Base-by-base conservation (phyloP, 2,797 vertebrate species). In the Hippocampus kuda region DNA sequence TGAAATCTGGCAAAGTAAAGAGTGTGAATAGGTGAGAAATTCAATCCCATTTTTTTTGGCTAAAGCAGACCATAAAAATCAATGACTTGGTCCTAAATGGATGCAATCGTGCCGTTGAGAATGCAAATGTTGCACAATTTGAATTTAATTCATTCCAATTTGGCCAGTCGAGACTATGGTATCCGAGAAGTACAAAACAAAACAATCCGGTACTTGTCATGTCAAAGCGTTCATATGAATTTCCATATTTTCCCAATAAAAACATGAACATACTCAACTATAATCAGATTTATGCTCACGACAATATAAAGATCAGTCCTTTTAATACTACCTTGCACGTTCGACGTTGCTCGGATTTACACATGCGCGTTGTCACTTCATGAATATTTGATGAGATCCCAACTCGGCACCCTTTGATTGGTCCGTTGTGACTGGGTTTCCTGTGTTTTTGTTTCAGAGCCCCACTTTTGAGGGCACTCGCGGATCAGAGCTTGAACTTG, bases 301-400 rank as follows among this genome's bases (percentile, higher is more conserved):
- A 8, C 20, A 18, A 2, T 51, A 46, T 51, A 51, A 51, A 51
- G n/a, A 24, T 12, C n/a, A n/a, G n/a, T 24, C 53, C 12, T 54
- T 24, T 7, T 24, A 9, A 56, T 49, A 11, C 27, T 51, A 11
- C 9, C 24, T 22, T 34, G 4, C 16, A 51, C 10, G 13, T 30
- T 11, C 15, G 8, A 26, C 11, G 8, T 66, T 48, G 13, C 6
- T 38, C 20, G 15, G 2, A 38, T 1, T 10, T 67, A 75, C 86
- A 85, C 88, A 88, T 79, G 88, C 86, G 2, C 83, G 74, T 72
- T 75, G 0, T 53, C 5, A 5, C 62, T 78, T 83, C 8, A 81
- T 89, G 86, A 87, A 89, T 89, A 89, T 82, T 80, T 73, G 84
- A 83, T 9, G 0, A 0, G 0, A 7, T 22, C 41, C 49, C 34